A percentile compares a stretch with the other conserved stretches of the same genome.
Evolutionary conservation across 2,888 invertebrate species (phyloP).

Genomic region (Tenthredo notha): DNA sequence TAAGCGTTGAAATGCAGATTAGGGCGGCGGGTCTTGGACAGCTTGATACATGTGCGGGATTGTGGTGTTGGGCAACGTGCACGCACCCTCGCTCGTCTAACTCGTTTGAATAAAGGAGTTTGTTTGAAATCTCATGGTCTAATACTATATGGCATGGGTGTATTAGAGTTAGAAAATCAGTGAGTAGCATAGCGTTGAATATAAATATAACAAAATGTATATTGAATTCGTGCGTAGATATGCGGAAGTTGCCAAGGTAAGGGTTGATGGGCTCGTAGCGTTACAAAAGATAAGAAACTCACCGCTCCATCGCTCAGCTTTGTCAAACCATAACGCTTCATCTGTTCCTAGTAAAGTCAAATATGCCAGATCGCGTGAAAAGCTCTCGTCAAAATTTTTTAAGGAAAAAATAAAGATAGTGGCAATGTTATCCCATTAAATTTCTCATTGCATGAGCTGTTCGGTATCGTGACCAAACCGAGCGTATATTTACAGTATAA

Average conservation of each 20-base stretch:
- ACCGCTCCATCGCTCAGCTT: constrained; percentile 1
- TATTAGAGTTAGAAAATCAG: constrained; percentile 11
- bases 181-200: constrained; percentile 7
- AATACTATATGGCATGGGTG: neutral
- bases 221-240: neutral
- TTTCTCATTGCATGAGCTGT: neutral
- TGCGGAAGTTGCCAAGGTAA: neutral
- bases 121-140: constrained; percentile 2
- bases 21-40: constrained; percentile 75
- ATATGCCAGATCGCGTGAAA: neutral
- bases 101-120: constrained; percentile 38
- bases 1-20: constrained; percentile 55
- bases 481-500: too few species aligned
- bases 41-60: constrained; percentile 75
- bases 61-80: constrained; percentile 37
- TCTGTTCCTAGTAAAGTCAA: constrained; percentile 16
- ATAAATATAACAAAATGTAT: constrained; percentile 22
- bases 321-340: neutral
- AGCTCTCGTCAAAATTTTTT: constrained; percentile 4
- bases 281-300: constrained; percentile 14
- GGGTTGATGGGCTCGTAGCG: neutral
- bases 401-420: constrained; percentile 17
- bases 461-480: neutral
- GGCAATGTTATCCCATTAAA: neutral
- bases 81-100: constrained; percentile 20